Evolutionary conservation across 2,113 vertebrate genomes (phyloP), one percentile per base, ranked within the genome.

Genomic region (Colaptes auratus): DNA sequence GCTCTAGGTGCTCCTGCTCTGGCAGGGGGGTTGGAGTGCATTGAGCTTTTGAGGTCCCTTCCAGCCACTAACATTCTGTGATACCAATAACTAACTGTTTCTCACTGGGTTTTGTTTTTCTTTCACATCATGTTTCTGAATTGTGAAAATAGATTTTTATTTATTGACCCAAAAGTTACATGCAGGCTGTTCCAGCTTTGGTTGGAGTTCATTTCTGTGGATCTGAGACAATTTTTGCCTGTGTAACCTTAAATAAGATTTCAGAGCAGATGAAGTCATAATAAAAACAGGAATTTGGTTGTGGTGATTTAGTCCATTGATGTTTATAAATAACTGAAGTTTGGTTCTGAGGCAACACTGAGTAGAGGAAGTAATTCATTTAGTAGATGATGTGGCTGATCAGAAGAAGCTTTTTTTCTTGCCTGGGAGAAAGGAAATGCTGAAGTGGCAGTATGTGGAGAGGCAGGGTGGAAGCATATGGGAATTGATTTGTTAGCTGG

Each of bases 311-410:
- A 82, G 66, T 73, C 81, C 46, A 70, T 44, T 82, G 75, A 82
- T 79, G 56, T 76, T 95, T 96, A 96, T 93, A 95, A 96, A 96
- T 96, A 96, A 80, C 84, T 28, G 55, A 76, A 96, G 84, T 92
- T 79, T 85, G 78, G 73, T 82, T 96, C 60, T 1, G 35, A 92
- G 89, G 92, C 86, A 60, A 14, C 86, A 12, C 15, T 78, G 80
- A 91, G 46, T 36, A 85, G 89, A 92, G 96, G n/a, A 96, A 95
- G 90, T 91, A 72, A 93, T 92, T 92, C 56, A 80, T 77, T 86
- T 59, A 52, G 12, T 64, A 74, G 75, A 89, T 87, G 81, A 86
- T 95, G 94, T 71, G 60, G 85, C 88, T 63, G 71, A 91, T 95
- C 24, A 82, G 82, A 95, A 94, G 93, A 1, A 96, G 90, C 92